These are phyloP conservation scores for Xyliphius kryptos DNA, from an alignment of 2,113 vertebrate species.

Conservation along the genomic window DNA sequence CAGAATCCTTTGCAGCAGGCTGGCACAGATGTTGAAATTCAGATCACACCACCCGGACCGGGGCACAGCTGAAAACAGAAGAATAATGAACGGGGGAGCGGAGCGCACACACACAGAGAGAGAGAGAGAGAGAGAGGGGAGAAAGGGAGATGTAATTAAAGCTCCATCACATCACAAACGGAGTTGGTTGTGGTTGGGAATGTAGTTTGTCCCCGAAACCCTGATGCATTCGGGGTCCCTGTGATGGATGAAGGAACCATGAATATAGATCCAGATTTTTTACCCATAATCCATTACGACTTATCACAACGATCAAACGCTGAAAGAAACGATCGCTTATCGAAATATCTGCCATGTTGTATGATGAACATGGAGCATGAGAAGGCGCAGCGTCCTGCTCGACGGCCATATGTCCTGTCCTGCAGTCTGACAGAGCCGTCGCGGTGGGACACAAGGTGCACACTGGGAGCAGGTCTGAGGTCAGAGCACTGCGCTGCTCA, in stretches of 20 bases:
- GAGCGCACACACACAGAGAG: slow-evolving; percentile 2
- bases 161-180: no score
- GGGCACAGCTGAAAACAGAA: slow-evolving; percentile 26
- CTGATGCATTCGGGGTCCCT: no score
- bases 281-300: no score
- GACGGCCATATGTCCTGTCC: slow-evolving; percentile 38
- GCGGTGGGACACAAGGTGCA: slow-evolving; percentile 10
- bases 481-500: not conserved
- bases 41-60: slow-evolving; percentile 49
- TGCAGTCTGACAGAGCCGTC: slow-evolving; percentile 12
- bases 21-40: slow-evolving; percentile 57
- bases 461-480: slow-evolving; percentile 4
- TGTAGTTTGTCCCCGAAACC: no score
- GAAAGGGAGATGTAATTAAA: no score
- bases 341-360: no score
- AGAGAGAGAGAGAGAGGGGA: not conserved
- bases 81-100: not conserved
- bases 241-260: no score
- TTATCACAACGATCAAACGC: no score
- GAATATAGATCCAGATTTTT: no score
- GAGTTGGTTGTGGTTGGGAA: no score
- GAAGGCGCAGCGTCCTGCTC: slow-evolving; percentile 9
- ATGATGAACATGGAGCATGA: no score
- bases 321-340: no score
- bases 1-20: slow-evolving; percentile 42